Conservation (phyloP, 2,113 vertebrate genomes). For the Myotis davidii region DNA sequence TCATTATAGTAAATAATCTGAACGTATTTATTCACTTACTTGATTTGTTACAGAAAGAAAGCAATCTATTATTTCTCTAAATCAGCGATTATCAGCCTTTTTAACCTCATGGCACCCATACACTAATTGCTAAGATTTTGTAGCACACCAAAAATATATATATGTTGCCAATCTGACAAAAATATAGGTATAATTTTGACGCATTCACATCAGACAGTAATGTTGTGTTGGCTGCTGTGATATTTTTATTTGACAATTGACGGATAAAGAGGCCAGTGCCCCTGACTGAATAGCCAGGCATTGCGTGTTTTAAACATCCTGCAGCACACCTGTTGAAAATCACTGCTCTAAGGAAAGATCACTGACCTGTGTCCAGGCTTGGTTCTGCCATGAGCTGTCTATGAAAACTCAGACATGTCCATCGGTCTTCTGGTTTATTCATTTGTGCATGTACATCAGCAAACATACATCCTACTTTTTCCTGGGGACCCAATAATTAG, state of each 20-base stretch:
- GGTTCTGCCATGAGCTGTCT: background rate
- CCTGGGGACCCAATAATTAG: background rate
- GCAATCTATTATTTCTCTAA: background rate
- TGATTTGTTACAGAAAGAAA: background rate
- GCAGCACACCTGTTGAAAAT: background rate
- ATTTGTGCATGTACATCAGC: background rate
- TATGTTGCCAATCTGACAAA: background rate
- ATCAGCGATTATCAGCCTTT: background rate
- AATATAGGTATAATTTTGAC: background rate
- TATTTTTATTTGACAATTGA: background rate
- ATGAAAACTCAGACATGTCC: background rate
- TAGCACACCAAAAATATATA: background rate
- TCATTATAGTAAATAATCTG: background rate
- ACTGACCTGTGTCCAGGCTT: background rate
- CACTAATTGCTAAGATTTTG: background rate
- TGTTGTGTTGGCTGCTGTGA: background rate
- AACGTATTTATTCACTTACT: background rate
- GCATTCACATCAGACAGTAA: background rate
- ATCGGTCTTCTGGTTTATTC: background rate
- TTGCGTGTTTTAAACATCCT: background rate
- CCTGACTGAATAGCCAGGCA: background rate
- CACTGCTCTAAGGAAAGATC: background rate
- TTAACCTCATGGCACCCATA: background rate
- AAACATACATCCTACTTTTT: background rate
- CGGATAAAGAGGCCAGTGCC: background rate